A percentile compares a stretch with the other conserved stretches of the same genome.
Evolutionary conservation across 2,888 invertebrate genomes (phyloP).

Genomic region (Dicranocentrus wangi): DNA sequence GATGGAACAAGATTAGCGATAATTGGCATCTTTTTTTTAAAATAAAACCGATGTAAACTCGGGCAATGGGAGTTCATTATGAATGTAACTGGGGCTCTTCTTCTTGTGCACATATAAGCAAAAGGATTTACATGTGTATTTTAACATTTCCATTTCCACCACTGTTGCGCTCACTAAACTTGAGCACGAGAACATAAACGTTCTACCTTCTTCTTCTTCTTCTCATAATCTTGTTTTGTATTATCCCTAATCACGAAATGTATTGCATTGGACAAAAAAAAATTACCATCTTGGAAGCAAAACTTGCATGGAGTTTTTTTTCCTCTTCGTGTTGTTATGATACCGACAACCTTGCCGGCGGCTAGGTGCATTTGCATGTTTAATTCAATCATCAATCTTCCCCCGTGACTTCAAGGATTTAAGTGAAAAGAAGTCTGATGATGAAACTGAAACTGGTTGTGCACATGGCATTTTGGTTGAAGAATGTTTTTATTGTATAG

Average conservation of each 20-base stretch:
- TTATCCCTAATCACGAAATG: neutral
- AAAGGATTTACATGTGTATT: too few species aligned
- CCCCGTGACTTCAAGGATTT: neutral
- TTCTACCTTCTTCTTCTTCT: neutral
- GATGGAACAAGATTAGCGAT: too few species aligned
- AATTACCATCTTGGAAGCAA: neutral
- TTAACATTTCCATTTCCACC: neutral
- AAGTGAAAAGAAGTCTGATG: neutral
- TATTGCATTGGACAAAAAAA: neutral
- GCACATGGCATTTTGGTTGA: neutral
- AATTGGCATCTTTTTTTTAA: too few species aligned
- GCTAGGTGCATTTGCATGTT: neutral
- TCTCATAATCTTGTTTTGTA: neutral
- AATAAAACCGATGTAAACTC: too few species aligned
- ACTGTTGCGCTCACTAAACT: neutral
- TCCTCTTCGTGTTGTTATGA: neutral
- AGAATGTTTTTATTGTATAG: too few species aligned
- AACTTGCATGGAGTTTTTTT: neutral
- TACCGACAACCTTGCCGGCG: neutral
- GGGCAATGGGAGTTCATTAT: too few species aligned
- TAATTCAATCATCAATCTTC: constrained; percentile 1
- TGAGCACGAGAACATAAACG: neutral
- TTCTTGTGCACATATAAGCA: too few species aligned
- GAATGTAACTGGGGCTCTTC: too few species aligned
- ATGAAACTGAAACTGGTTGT: neutral